Evolutionary conservation across 2,888 invertebrate genomes (phyloP), one percentile per base, ranked within the genome.

Genomic region (Lithophane leautieri): DNA sequence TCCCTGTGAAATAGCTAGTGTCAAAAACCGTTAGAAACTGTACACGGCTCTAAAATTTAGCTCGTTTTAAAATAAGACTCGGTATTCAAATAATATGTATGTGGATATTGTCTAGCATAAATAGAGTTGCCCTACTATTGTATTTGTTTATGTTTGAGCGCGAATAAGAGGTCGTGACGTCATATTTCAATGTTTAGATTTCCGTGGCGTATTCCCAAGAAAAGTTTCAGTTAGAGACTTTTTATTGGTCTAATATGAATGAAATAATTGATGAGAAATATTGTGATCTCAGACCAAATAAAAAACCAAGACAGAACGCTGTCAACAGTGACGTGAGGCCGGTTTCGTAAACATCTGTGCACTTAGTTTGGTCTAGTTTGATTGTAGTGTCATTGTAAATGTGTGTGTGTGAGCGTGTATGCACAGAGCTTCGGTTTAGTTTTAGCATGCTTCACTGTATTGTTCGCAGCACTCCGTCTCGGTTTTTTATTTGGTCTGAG

Each of bases 71-170:
- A 82, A 68, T 70, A 79, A 50, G 6, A 25, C 9, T 2, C 19
- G n/a, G 58, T 63, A 63, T 76, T 84, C 66, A 72, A 60, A 60
- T 70, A 60, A 60, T 70, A 62, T 56, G 63, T 58, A 54, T 11
- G 58, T 72, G 25, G 22, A 68, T 76, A 77, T 81, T 77, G 78
- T 85, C 61, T 69, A 62, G n/a, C 65, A 65, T 74, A 81, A 85
- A 85, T 78, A 81, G 65, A 77, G 4, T 50, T 82, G 85, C 58
- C 82, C 82, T 85, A 84, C 63, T 76, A 71, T 40, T 28, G 61
- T 25, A 63, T 81, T 73, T 81, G 78, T 85, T 85, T 83, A 73
- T 58, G 34, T 81, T 58, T 28, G 3, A 56, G 44, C 73, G 42
- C 54, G 12, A 82, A 68, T 42, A 61, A 42, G 75, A 62, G 19